phyloP scores from a whole-genome alignment of 2,113 vertebrate species.

The Rhynchomys soricoides region DNA sequence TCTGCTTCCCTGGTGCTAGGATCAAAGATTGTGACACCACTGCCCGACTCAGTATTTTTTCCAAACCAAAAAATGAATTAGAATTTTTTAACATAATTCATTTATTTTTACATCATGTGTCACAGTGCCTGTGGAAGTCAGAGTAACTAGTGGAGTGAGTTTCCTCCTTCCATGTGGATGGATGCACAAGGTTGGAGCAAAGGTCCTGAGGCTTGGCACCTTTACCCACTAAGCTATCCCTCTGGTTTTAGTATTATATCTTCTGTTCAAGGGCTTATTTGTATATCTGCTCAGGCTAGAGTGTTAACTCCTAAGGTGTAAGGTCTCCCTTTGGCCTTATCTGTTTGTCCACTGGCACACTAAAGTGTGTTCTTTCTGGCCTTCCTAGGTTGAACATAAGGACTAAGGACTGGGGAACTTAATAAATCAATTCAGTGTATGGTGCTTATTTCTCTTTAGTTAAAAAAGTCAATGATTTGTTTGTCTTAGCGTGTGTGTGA shows the following conservation, averaged over 20 bases:
- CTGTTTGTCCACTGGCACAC: not conserved
- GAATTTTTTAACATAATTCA: not conserved
- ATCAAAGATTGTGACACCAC: not conserved
- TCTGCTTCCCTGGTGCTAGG: not conserved
- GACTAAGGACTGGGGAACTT: not conserved
- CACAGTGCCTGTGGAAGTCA: not conserved
- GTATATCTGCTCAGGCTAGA: not conserved
- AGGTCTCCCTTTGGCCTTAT: not conserved
- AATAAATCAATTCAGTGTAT: not conserved
- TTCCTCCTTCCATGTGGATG: not conserved
- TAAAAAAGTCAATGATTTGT: not conserved
- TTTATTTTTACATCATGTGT: not conserved
- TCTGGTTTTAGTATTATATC: not conserved
- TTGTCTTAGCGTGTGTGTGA: not conserved
- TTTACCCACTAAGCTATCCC: not conserved
- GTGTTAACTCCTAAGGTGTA: not conserved
- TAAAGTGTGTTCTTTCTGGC: not conserved
- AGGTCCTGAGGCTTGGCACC: not conserved
- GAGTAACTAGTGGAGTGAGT: too few relatives aligned
- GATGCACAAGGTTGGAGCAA: not conserved
- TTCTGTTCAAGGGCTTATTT: constrained; percentile 6
- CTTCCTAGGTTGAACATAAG: not conserved
- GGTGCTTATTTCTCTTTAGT: not conserved
- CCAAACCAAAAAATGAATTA: not conserved
- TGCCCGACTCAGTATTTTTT: not conserved